These are phyloP conservation scores for Pitta sordida DNA, from an alignment of 2,113 vertebrate species.

Conservation along the genomic window DNA sequence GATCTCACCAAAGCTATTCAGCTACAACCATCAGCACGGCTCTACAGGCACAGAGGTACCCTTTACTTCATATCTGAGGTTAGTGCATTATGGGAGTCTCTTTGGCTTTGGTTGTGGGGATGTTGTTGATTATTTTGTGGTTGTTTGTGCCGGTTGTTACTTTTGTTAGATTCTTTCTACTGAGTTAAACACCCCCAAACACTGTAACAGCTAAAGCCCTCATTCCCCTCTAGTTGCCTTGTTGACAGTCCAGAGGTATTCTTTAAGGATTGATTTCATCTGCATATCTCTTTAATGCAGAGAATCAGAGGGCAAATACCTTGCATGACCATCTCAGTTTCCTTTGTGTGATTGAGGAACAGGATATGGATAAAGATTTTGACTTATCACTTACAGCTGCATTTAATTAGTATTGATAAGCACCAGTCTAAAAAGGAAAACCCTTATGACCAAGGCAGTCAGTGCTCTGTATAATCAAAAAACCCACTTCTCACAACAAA, in stretches of 20 bases:
- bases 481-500: neutral
- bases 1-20: conserved; percentile 96
- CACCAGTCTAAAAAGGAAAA: neutral
- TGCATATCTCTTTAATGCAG: neutral
- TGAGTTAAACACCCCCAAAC: neutral
- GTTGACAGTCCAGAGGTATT: neutral
- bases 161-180: neutral
- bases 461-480: neutral
- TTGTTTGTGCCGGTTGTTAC: neutral
- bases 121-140: neutral
- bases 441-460: neutral
- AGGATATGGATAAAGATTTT: neutral
- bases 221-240: neutral
- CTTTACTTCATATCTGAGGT: conserved; percentile 98
- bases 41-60: conserved; percentile 92
- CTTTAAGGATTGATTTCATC: neutral
- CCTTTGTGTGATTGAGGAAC: neutral
- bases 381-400: neutral
- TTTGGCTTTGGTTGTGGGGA: neutral
- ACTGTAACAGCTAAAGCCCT: neutral
- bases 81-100: neutral
- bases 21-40: conserved; percentile 90
- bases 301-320: neutral
- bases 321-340: neutral
- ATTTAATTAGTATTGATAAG: neutral